phyloP scores from a whole-genome alignment of 30 jellyfish, hydroid and myxozoan genomes.

The Aurelia aurita complex sp. Pacific region DNA sequence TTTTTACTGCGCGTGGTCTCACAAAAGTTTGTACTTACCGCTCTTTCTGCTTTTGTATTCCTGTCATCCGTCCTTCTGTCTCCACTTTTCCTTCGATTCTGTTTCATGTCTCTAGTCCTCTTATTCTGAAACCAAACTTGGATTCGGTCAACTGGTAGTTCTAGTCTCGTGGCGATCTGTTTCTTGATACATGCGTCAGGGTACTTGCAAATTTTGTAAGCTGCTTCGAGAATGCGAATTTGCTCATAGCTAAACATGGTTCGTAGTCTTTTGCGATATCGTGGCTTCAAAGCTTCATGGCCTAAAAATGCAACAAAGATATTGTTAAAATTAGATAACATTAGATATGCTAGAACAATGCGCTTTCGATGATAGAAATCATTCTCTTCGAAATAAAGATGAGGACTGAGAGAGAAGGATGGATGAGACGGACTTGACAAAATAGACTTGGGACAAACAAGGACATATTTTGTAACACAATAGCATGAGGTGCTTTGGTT shows the following conservation, averaged over 20 bases:
- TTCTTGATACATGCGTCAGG: conserved; percentile 72
- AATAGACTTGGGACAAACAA: too few relatives aligned
- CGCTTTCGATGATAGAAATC: too few relatives aligned
- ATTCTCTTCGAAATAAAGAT: too few relatives aligned
- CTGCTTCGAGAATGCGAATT: conserved; percentile 72
- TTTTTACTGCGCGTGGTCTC: too few relatives aligned
- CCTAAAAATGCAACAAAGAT: not conserved
- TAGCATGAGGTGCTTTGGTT: too few relatives aligned
- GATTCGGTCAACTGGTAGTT: conserved; percentile 80
- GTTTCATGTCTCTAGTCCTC: conserved; percentile 80
- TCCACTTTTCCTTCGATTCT: conserved; percentile 11
- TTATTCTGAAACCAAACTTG: conserved; percentile 97
- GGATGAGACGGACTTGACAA: too few relatives aligned
- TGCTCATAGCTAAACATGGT: conserved; percentile 87
- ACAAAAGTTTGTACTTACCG: not conserved
- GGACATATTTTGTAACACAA: too few relatives aligned
- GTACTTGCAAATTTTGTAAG: conserved; percentile 57
- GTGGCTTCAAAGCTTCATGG: conserved; percentile 4
- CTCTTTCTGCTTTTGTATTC: not conserved
- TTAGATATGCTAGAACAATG: too few relatives aligned
- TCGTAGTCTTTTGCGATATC: conserved; percentile 82
- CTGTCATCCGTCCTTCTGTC: not conserved
- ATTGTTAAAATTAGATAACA: too few relatives aligned
- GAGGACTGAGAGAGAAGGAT: too few relatives aligned
- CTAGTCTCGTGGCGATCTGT: conserved; percentile 60